phyloP scores from a whole-genome alignment of 2,797 vertebrate species.

The Calcarius lapponicus region DNA sequence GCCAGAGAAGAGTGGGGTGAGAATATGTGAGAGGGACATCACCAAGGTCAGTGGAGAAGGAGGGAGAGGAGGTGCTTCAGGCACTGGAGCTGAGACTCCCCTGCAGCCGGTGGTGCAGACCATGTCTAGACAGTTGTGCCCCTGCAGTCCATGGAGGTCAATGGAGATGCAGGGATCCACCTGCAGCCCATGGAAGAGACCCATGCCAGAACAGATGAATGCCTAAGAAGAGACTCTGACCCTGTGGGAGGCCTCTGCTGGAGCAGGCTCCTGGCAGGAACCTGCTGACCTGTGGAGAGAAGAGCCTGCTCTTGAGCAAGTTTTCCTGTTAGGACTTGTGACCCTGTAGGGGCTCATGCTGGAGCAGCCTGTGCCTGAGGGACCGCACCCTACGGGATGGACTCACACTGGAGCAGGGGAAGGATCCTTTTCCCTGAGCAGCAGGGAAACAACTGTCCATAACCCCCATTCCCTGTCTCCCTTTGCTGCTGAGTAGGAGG shows the following conservation, averaged over 20 bases:
- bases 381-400: no score
- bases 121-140: neutral
- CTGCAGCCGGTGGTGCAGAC: fast-evolving
- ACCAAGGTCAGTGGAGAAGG: neutral
- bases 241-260: neutral
- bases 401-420: neutral
- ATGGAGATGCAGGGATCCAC: neutral
- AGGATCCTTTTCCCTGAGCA: neutral
- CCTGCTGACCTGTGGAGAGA: neutral
- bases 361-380: neutral
- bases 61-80: neutral
- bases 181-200: neutral
- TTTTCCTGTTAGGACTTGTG: neutral
- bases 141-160: neutral
- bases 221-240: neutral
- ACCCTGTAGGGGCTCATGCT: neutral
- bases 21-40: neutral
- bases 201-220: fast-evolving
- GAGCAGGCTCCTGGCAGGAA: neutral
- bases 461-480: neutral
- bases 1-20: neutral
- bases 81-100: neutral
- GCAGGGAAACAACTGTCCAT: neutral
- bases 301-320: fast-evolving
- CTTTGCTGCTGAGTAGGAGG: neutral